phyloP scores from a whole-genome alignment of 1,140 invertebrate species.

The Melanaphis sacchari region DNA sequence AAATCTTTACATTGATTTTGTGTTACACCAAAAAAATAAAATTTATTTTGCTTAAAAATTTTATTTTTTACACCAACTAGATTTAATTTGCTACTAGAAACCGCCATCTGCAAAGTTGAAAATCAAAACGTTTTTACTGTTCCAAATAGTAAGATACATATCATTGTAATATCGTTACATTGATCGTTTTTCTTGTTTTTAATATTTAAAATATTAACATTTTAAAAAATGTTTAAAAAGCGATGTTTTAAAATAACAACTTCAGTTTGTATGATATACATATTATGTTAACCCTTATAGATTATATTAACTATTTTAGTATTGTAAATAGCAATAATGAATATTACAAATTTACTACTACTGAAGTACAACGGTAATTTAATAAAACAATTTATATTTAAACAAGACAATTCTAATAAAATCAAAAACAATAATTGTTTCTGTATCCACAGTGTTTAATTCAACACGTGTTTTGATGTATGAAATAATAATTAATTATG shows the following conservation, averaged over 20 bases:
- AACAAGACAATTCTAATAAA: background rate
- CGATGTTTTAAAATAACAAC: too few relatives aligned
- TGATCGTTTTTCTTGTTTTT: too few relatives aligned
- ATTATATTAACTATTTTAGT: background rate
- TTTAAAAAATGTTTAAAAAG: background rate
- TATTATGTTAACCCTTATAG: background rate
- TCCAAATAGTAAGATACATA: too few relatives aligned
- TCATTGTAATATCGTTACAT: too few relatives aligned
- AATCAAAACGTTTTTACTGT: too few relatives aligned
- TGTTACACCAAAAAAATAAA: too few relatives aligned
- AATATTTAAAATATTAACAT: background rate
- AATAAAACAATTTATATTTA: background rate
- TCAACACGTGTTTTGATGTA: background rate
- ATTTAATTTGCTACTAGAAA: background rate
- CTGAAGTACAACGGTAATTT: background rate
- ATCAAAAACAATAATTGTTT: background rate
- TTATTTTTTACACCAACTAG: background rate
- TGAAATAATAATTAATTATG: background rate
- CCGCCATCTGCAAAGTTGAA: too few relatives aligned
- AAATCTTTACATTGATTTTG: too few relatives aligned
- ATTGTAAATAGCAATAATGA: background rate
- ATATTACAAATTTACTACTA: background rate
- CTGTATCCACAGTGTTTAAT: too few relatives aligned
- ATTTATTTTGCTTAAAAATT: too few relatives aligned
- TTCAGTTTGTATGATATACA: too few relatives aligned